Conservation (phyloP, 1,140 invertebrate species). For the Drosophila ambigua region DNA sequence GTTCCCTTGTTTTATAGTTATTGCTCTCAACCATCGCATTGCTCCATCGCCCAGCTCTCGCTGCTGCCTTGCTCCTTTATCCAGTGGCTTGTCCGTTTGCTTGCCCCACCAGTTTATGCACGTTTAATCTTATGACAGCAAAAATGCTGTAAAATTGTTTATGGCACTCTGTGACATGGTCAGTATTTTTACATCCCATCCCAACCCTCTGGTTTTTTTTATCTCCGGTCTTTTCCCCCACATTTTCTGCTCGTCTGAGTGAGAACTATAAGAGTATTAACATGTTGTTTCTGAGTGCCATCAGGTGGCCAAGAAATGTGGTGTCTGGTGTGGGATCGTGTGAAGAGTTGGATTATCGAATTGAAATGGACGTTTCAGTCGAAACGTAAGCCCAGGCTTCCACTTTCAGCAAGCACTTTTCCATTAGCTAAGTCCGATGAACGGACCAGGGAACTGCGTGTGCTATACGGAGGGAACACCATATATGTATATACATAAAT, state of each 20-base stretch:
- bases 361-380: constrained; percentile 12
- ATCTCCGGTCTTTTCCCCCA: constrained; percentile 12
- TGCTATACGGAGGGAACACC: no score
- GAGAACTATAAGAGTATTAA: constrained; percentile 47
- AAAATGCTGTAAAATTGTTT: constrained; percentile 82
- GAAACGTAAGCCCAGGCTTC: no score
- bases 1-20: constrained; percentile 76
- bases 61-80: constrained; percentile 15
- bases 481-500: no score
- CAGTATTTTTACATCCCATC: constrained; percentile 64
- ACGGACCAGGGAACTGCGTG: no score
- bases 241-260: constrained; percentile 33
- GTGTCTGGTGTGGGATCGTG: constrained; percentile 25
- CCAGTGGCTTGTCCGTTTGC: not conserved
- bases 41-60: constrained; percentile 34
- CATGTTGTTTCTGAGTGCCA: constrained; percentile 25
- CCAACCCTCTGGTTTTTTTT: constrained; percentile 36
- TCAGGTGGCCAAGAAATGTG: constrained; percentile 4
- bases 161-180: constrained; percentile 77
- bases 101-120: constrained; percentile 62
- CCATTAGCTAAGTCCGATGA: no score
- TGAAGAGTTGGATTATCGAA: constrained; percentile 34
- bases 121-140: constrained; percentile 79
- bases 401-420: no score
- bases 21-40: constrained; percentile 58